Conservation (phyloP, 2,888 invertebrate species). For the Cyclophora albipunctata region DNA sequence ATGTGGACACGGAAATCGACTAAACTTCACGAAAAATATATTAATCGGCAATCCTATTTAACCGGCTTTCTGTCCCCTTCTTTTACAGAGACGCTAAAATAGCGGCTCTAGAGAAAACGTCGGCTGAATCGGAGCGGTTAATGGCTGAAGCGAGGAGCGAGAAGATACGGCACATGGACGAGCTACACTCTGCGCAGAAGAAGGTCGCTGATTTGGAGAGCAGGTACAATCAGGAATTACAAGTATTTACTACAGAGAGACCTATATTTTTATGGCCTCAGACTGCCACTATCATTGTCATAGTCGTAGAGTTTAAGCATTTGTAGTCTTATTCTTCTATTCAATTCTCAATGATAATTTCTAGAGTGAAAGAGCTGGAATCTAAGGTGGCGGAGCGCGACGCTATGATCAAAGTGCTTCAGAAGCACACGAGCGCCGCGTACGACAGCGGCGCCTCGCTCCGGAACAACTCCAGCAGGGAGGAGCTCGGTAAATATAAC, state of each 20-base stretch:
- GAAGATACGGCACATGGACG: constrained; percentile 92
- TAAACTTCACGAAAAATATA: too few species aligned
- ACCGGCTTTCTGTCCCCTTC: too few species aligned
- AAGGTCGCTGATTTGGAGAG: constrained; percentile 90
- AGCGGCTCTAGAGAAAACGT: constrained; percentile 87
- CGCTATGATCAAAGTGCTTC: constrained; percentile 91
- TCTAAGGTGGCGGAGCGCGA: constrained; percentile 92
- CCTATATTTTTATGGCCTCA: not conserved
- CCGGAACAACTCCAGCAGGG: constrained; percentile 66
- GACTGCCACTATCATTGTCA: too few species aligned
- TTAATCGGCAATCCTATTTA: too few species aligned
- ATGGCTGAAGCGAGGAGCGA: constrained; percentile 91
- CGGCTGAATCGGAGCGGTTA: constrained; percentile 87
- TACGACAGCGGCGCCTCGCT: constrained; percentile 76
- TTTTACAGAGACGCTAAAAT: constrained; percentile 84
- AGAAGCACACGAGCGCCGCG: constrained; percentile 86
- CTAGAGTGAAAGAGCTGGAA: constrained; percentile 87
- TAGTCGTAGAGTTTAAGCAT: too few species aligned
- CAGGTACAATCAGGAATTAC: constrained; percentile 65
- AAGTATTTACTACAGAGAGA: not conserved
- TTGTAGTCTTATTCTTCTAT: too few species aligned
- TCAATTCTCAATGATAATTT: too few species aligned
- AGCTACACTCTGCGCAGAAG: constrained; percentile 88
- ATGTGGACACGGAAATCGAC: too few species aligned
- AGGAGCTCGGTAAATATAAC: constrained; percentile 55